Evolutionary conservation across 1,140 invertebrate species (phyloP), one percentile per base, ranked within the genome.

Genomic region (Wasmannia auropunctata): DNA sequence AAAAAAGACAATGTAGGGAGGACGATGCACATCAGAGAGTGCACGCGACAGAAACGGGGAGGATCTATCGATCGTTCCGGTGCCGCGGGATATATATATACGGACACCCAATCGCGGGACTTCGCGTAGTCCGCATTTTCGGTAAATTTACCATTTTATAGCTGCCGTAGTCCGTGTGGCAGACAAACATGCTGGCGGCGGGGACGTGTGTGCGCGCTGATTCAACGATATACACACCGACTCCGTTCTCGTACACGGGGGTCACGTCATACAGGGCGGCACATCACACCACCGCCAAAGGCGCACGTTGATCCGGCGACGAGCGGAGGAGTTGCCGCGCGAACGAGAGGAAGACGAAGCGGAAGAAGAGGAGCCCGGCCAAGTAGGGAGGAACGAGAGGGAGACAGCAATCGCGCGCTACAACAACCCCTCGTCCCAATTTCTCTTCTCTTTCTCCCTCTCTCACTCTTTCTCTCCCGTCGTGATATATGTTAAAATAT

Each of bases 401-500:
- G 25, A 49, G 76, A 79, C 54, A 77, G 46, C 60, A 34, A 63
- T 76, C 86, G 72, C 79, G 76, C 58, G 54, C 51, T 80, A 74
- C 88, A 87, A 40, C 31, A 88, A 40, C n/a, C 49, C 85, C 77
- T 86, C 91, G 91, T 90, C 75, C 88, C 84, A 91, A 91, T 91
- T 92, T 92, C 63, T 67, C 63, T 7, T 28, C n/a, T 67, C 62
- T 11, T 14, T 34, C 16, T 65, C 31, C n/a, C 62, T 40, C 11
- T 67, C 31, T 37, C 34, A 34, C 31, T 62, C 58, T 34, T 2
- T 11, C 5, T 34, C 58, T 60, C 62, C 22, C 85, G 34, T 83
- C 87, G 69, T 88, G 89, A 90, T 88, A 85, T 90, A 92, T 92
- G 91, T 88, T 92, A 92, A 92, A 92, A 92, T 93, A 93, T 93